Conservation (phyloP, 2,797 vertebrate species). For the Kryptopterus vitreolus region DNA sequence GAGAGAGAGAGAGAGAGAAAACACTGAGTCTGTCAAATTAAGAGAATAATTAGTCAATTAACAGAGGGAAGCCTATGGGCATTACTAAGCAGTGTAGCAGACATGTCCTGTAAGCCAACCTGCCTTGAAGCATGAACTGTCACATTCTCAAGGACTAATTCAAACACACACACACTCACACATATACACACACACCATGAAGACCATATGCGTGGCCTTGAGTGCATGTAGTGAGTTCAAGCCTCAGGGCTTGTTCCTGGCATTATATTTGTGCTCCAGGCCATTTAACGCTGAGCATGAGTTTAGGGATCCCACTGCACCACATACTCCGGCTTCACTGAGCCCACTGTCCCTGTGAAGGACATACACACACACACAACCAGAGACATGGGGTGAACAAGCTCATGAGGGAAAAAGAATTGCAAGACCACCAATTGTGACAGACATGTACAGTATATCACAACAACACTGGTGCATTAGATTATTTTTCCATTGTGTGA, state of each 20-base stretch:
- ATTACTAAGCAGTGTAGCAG: slow-evolving; percentile 55
- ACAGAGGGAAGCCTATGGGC: slow-evolving; percentile 65
- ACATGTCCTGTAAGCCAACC: slow-evolving; percentile 53
- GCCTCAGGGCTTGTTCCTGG: slow-evolving; percentile 49
- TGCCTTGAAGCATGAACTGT: slow-evolving; percentile 54
- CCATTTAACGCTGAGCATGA: slow-evolving; percentile 50
- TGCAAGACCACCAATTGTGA: slow-evolving; percentile 36
- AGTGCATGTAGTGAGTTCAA: slow-evolving; percentile 39
- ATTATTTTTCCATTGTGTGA: slow-evolving; percentile 24
- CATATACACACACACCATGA: slow-evolving; percentile 4
- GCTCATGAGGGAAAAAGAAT: background rate
- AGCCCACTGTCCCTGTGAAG: slow-evolving; percentile 26
- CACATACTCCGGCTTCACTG: slow-evolving; percentile 35
- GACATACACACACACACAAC: slow-evolving; percentile 28
- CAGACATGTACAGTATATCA: slow-evolving; percentile 29
- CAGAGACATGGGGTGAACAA: slow-evolving; percentile 25
- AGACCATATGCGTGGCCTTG: slow-evolving; percentile 20
- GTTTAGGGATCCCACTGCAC: slow-evolving; percentile 31
- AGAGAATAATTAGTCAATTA: slow-evolving; percentile 78
- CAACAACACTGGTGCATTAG: slow-evolving; percentile 27
- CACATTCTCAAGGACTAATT: slow-evolving; percentile 43
- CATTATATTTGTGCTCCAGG: slow-evolving; percentile 50
- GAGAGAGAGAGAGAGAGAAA: slow-evolving; percentile 39
- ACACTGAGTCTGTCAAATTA: slow-evolving; percentile 69
- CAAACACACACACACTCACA: slow-evolving; percentile 28